These are phyloP conservation scores for Achatina immaculata DNA, from an alignment of 1,140 invertebrate species.

Conservation along the genomic window DNA sequence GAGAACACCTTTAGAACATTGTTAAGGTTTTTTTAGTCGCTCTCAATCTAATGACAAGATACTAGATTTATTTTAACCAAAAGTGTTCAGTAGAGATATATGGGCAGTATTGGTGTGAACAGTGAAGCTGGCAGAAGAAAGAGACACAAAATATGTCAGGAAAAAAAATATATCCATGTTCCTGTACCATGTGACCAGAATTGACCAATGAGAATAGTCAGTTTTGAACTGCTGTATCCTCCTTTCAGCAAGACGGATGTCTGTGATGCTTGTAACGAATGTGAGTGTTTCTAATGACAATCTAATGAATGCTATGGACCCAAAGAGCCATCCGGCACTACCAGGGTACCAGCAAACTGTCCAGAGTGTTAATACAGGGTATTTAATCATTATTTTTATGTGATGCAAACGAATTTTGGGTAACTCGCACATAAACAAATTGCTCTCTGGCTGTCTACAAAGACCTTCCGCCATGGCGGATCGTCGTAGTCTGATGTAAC, in stretches of 20 bases:
- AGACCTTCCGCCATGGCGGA: constrained; percentile 32
- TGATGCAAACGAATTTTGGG: not conserved
- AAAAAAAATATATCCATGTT: no score
- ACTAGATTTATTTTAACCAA: no score
- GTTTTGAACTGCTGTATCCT: constrained; percentile 55
- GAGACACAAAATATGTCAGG: not conserved
- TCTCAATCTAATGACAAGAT: no score
- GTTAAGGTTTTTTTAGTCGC: no score
- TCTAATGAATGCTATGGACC: constrained; percentile 69
- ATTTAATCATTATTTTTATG: constrained; percentile 66
- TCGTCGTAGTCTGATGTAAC: constrained; percentile 22
- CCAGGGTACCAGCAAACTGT: constrained; percentile 68
- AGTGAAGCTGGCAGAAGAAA: no score
- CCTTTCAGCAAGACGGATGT: constrained; percentile 8
- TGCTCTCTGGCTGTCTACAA: not conserved
- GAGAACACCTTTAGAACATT: no score
- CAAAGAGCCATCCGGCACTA: constrained; percentile 71
- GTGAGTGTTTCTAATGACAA: constrained; percentile 60
- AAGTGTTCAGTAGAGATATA: no score
- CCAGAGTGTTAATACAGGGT: constrained; percentile 66
- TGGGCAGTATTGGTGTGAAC: no score
- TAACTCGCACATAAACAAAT: constrained; percentile 3
- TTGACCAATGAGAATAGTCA: constrained; percentile 65
- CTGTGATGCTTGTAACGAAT: constrained; percentile 60
- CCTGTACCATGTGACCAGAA: constrained; percentile 62